Base-by-base conservation (phyloP, 2,113 vertebrate genomes). In the Donacobius atricapilla region DNA sequence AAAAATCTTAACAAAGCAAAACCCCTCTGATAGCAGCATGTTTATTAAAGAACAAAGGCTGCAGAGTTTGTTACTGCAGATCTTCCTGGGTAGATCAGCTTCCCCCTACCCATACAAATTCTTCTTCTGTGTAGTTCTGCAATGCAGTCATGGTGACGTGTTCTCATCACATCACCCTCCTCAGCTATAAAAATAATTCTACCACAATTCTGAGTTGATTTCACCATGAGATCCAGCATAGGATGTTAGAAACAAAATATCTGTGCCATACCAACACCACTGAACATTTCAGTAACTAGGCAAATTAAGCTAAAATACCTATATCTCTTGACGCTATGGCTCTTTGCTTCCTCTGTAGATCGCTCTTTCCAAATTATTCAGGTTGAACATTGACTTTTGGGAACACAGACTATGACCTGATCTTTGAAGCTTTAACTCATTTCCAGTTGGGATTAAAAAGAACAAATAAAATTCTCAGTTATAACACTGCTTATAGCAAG, bases 121-220 rank as follows among this genome's bases (percentile, higher is more conserved):
- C 53, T 77, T 47, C 33, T 47, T 76, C 50, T 37, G 3, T 31
- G 40, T 42, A 58, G 75, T 70, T 95, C 93, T 93, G 87, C 95
- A 97, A 40, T 75, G 91, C 73, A 92, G 85, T 64, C 77, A 13
- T 23, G 69, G 61, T 84, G 82, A 94, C 4, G 7, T 48, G 60
- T 81, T 89, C 88, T 63, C 61, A 86, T 30, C 82, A 72, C 28
- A 40, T 90, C 80, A 14, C 72, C 53, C 48, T 78, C 56, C 31
- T 28, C 25, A 77, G 64, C 44, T 60, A 75, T n/a, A 90, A 90
- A 95, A 94, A 93, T 53, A 90, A 90, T 73, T 87, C 71, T 86
- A 10, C 58, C 37, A 85, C 71, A 90, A 37, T 45, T 35, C 70
- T 18, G 20, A 82, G 50, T 53, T 70, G 77, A 69, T 89, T 78